Conservation (phyloP, 2,797 vertebrate species). For the Melanotaenia maccullochi region DNA sequence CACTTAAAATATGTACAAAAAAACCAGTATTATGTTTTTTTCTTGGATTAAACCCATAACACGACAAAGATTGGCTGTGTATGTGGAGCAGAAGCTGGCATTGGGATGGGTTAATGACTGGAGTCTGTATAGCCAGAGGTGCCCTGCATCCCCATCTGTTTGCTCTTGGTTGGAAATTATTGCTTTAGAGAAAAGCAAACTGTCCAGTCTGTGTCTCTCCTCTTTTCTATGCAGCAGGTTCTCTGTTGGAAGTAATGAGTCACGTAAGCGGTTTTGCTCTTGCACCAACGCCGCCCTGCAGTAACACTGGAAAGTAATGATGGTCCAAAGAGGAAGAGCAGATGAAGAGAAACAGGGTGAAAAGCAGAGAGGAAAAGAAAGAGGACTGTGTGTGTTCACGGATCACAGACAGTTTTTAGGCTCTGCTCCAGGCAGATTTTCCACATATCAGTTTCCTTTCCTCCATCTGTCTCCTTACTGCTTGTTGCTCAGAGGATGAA, state of each 20-base stretch:
- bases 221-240: slow-evolving; percentile 61
- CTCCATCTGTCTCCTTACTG: slow-evolving; percentile 64
- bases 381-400: slow-evolving; percentile 34
- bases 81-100: slow-evolving; percentile 31
- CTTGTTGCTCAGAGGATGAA: slow-evolving; percentile 63
- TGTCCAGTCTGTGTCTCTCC: slow-evolving; percentile 23
- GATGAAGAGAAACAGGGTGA: slow-evolving; percentile 3
- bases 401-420: slow-evolving; percentile 42
- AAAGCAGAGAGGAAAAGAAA: slow-evolving; percentile 1
- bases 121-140: slow-evolving; percentile 68
- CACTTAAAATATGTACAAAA: slow-evolving; percentile 1
- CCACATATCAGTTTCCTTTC: slow-evolving; percentile 43
- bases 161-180: slow-evolving; percentile 47
- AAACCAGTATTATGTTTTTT: background rate
- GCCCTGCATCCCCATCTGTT: slow-evolving; percentile 72
- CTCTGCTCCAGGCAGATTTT: slow-evolving; percentile 66
- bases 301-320: slow-evolving; percentile 37
- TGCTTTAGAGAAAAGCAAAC: slow-evolving; percentile 45
- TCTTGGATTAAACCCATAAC: slow-evolving; percentile 16
- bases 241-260: slow-evolving; percentile 66
- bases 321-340: slow-evolving; percentile 16
- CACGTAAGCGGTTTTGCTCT: slow-evolving; percentile 55
- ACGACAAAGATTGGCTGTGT: slow-evolving; percentile 11
- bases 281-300: slow-evolving; percentile 11
- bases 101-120: slow-evolving; percentile 10